These are phyloP conservation scores for Drosophila tropicalis DNA, from an alignment of 1,140 invertebrate species.

Conservation along the genomic window DNA sequence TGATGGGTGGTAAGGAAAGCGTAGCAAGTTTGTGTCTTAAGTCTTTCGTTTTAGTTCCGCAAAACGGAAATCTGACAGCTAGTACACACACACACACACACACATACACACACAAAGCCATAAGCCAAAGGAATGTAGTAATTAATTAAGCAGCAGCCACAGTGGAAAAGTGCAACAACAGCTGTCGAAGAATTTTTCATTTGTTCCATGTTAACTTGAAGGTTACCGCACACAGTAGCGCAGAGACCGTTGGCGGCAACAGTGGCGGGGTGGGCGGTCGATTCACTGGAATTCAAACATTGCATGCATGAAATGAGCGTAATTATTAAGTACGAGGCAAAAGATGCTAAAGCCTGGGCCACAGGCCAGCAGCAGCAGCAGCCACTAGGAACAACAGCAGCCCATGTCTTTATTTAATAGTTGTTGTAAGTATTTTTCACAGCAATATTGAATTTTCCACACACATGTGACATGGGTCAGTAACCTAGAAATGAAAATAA, in stretches of 20 bases:
- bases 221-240: conserved; percentile 51
- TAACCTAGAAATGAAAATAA: conserved; percentile 81
- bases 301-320: conserved; percentile 81
- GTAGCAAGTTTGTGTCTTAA: conserved; percentile 70
- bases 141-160: conserved; percentile 72
- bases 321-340: conserved; percentile 76
- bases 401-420: conserved; percentile 78
- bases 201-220: conserved; percentile 74
- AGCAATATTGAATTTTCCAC: conserved; percentile 81
- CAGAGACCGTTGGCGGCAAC: conserved; percentile 28
- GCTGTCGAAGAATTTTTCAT: conserved; percentile 76
- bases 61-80: conserved; percentile 45
- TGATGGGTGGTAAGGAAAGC: conserved; percentile 26
- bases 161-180: conserved; percentile 58
- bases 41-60: conserved; percentile 70
- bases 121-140: conserved; percentile 65
- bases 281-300: conserved; percentile 77
- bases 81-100: neutral
- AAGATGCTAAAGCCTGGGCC: conserved; percentile 49
- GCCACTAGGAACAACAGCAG: conserved; percentile 2
- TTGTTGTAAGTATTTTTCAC: conserved; percentile 80
- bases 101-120: conserved; percentile 1
- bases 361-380: conserved; percentile 28
- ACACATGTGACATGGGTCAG: conserved; percentile 81
- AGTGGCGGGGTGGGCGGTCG: conserved; percentile 52